These are phyloP conservation scores for Erebia epiphron DNA, from an alignment of 2,888 invertebrate species.

Conservation along the genomic window DNA sequence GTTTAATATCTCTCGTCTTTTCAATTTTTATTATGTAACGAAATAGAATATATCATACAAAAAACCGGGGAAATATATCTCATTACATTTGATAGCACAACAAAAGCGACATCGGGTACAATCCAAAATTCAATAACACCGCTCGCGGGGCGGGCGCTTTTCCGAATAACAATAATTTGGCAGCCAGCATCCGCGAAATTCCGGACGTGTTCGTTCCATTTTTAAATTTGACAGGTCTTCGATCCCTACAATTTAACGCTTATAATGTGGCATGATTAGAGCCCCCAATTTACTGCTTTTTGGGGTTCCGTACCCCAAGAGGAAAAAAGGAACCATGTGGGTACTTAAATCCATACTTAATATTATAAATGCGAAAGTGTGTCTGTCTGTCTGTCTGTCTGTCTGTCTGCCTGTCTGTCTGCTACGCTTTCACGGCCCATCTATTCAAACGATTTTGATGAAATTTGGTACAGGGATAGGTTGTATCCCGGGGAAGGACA, in stretches of 20 bases:
- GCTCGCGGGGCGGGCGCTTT: constrained; percentile 55
- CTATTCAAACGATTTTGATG: too few species aligned
- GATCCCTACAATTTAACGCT: constrained; percentile 54
- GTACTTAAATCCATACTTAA: too few species aligned
- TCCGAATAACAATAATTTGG: constrained; percentile 81
- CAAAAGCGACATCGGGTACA: constrained; percentile 65
- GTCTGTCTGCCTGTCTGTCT: too few species aligned
- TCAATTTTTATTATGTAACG: neutral
- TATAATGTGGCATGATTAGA: constrained; percentile 61
- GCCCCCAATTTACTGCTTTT: neutral
- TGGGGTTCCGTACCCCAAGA: too few species aligned
- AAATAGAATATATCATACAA: constrained; percentile 20
- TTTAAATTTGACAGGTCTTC: constrained; percentile 80
- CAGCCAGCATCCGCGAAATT: constrained; percentile 74
- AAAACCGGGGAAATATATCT: constrained; percentile 48
- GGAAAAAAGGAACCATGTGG: neutral
- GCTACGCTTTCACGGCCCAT: too few species aligned
- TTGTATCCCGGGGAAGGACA: too few species aligned
- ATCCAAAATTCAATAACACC: constrained; percentile 77
- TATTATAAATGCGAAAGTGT: too few species aligned
- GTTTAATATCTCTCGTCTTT: too few species aligned
- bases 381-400: too few species aligned
- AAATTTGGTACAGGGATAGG: too few species aligned
- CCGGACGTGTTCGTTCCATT: constrained; percentile 78
- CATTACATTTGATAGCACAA: constrained; percentile 58